Conservation (phyloP, 2,113 vertebrate genomes). For the Rattus rattus region DNA sequence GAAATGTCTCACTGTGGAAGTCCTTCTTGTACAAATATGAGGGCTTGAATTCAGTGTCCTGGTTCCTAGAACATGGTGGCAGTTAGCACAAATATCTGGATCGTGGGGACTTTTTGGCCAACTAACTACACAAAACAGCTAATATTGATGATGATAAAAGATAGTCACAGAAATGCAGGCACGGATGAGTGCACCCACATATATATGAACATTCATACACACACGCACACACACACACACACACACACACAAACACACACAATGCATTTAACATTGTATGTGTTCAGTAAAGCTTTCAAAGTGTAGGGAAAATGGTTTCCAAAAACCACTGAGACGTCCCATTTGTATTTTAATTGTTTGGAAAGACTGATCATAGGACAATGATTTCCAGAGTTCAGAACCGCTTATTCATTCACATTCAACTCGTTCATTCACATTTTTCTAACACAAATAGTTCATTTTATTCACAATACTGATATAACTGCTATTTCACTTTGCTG, state of each 20-base stretch:
- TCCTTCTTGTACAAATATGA: not conserved
- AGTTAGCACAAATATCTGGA: not conserved
- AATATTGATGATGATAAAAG: no score
- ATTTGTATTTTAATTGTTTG: not conserved
- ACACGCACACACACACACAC: not conserved
- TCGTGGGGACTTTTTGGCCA: not conserved
- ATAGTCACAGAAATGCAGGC: not conserved
- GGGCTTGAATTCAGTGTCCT: not conserved
- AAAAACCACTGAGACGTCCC: not conserved
- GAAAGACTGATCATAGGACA: not conserved
- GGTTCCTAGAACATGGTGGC: not conserved
- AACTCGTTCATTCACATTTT: not conserved
- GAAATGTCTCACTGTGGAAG: not conserved
- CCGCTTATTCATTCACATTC: not conserved
- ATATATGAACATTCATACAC: not conserved
- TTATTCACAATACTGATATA: not conserved
- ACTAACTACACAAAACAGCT: not conserved
- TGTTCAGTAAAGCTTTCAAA: not conserved
- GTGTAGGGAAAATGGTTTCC: not conserved
- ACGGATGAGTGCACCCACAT: not conserved
- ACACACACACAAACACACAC: not conserved
- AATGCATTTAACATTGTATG: not conserved
- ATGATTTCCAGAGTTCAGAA: not conserved
- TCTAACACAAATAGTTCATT: not conserved
- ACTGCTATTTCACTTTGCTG: conserved; percentile 17